Conservation (phyloP, 2,888 invertebrate species). For the Pegoplata infirma region DNA sequence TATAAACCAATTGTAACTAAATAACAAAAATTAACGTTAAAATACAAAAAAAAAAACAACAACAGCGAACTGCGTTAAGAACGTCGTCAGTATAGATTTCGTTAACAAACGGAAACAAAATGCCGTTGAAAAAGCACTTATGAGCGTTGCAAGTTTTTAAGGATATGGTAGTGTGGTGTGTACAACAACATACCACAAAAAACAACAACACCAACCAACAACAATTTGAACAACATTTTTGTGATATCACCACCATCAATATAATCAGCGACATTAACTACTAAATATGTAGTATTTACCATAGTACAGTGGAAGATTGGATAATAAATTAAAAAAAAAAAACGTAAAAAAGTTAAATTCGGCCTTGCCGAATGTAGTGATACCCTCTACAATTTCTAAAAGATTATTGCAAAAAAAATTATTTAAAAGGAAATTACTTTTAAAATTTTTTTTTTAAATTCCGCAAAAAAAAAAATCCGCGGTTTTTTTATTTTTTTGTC, state of each 20-base stretch:
- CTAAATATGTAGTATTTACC: too few species aligned
- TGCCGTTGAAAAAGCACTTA: slow-evolving; percentile 75
- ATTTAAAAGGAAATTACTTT: too few species aligned
- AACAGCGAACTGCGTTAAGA: slow-evolving; percentile 58
- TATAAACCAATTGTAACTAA: slow-evolving; percentile 67
- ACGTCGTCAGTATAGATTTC: slow-evolving; percentile 48
- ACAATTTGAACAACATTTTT: slow-evolving; percentile 11
- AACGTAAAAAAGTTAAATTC: too few species aligned
- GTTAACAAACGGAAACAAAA: slow-evolving; percentile 75
- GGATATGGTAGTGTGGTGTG: slow-evolving; percentile 36
- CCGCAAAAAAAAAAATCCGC: too few species aligned
- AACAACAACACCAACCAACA: slow-evolving; percentile 27
- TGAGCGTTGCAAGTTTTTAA: slow-evolving; percentile 73
- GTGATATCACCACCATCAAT: slow-evolving; percentile 2
- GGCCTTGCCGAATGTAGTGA: too few species aligned
- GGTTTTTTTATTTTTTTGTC: too few species aligned
- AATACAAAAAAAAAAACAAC: slow-evolving; percentile 72
- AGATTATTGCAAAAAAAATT: too few species aligned
- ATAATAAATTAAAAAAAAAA: too few species aligned
- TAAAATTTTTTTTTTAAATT: too few species aligned
- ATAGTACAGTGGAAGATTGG: too few species aligned
- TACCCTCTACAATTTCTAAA: too few species aligned
- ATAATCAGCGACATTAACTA: too few species aligned
- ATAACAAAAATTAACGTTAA: slow-evolving; percentile 53
- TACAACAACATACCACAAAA: slow-evolving; percentile 32